Evolutionary conservation across 2,888 invertebrate genomes (phyloP).

Genomic region (Craniophora ligustri): DNA sequence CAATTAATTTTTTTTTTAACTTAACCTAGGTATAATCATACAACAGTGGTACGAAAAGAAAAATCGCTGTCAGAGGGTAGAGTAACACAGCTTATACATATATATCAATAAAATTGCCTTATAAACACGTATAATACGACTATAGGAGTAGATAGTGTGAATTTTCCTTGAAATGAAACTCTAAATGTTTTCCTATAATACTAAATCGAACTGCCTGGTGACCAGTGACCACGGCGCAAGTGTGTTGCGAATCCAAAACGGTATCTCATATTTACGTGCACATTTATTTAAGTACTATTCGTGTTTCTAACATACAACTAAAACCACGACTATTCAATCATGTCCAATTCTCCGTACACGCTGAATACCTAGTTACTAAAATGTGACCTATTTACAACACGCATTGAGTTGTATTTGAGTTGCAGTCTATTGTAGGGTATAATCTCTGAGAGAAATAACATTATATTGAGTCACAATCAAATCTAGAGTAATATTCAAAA

Average conservation of each 20-base stretch:
- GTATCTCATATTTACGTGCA: conserved; percentile 44
- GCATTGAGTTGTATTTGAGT: not conserved
- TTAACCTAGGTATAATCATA: no score
- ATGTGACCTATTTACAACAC: not conserved
- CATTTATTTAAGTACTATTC: conserved; percentile 21
- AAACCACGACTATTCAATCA: conserved; percentile 29
- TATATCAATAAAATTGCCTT: no score
- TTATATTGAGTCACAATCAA: no score
- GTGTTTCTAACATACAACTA: conserved; percentile 9
- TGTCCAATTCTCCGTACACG: conserved; percentile 17
- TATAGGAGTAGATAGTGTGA: no score
- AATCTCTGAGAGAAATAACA: not conserved
- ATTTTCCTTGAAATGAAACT: not conserved
- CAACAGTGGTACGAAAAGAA: no score
- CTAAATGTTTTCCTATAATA: conserved; percentile 23
- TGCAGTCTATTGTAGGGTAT: not conserved
- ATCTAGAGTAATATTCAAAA: no score
- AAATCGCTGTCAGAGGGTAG: no score
- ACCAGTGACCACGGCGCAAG: conserved; percentile 15
- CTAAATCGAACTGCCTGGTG: conserved; percentile 39
- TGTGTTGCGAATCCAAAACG: conserved; percentile 44
- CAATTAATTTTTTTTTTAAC: no score
- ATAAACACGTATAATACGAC: no score
- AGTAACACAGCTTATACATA: no score
- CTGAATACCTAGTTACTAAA: not conserved